A percentile compares a stretch with the other conserved stretches of the same genome.
Evolutionary conservation across 2,113 vertebrate genomes (phyloP).

Genomic region (Anarrhichthys ocellatus): DNA sequence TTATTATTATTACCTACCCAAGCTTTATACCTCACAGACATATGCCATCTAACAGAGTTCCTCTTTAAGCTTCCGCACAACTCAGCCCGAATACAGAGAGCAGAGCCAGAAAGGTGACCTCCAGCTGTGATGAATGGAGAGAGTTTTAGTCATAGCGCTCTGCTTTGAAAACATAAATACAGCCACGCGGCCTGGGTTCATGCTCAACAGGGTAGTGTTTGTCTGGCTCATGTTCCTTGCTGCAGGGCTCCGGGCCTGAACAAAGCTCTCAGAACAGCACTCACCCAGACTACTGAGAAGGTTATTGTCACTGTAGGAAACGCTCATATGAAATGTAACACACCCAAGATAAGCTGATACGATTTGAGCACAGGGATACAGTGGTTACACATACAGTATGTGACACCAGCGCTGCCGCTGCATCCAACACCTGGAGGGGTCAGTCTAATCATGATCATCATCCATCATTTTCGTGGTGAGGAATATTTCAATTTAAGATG

Average conservation of each 20-base stretch:
- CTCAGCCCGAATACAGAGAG: background rate
- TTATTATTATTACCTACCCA: too few species aligned
- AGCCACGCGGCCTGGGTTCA: background rate
- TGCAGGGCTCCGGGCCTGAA: conserved; percentile 15
- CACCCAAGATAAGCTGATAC: background rate
- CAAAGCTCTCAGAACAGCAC: conserved; percentile 15
- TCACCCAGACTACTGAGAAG: conserved; percentile 19
- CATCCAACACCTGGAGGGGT: too few species aligned
- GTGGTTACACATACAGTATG: too few species aligned
- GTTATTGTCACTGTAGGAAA: background rate
- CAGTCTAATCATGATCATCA: too few species aligned
- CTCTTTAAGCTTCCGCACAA: background rate
- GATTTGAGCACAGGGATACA: background rate
- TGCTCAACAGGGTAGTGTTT: background rate
- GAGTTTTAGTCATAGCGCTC: conserved; percentile 35
- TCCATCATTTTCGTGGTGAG: too few species aligned
- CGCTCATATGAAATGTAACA: background rate
- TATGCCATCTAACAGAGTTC: background rate
- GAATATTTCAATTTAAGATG: too few species aligned
- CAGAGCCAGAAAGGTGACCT: conserved; percentile 19
- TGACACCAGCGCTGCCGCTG: too few species aligned
- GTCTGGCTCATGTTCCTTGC: conserved; percentile 1
- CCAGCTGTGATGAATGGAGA: conserved; percentile 10
- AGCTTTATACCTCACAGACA: background rate
- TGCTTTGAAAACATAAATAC: conserved; percentile 19